Base-by-base conservation (phyloP, 2,888 invertebrate species). In the Drosophila paramelanica region DNA sequence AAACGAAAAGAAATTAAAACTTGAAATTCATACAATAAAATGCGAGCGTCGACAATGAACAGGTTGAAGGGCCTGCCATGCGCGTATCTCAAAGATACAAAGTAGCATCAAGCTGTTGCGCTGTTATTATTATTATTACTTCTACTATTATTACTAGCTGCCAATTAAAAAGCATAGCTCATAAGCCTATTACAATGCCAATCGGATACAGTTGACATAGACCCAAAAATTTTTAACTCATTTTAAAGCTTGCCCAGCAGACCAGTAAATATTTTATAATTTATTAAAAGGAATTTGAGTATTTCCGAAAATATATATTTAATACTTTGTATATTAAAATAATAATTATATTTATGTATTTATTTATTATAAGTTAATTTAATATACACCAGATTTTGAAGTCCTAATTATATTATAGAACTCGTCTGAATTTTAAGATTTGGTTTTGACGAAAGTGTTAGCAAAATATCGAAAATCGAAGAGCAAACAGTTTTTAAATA, bases 1-100 rank as follows among this genome's bases (percentile, higher is more conserved):
- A 73, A 70, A 68, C 59, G 61, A 80, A 79, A 83, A 84, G 83
- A 83, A 83, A 87, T 87, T 87, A 87, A 77, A 67, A 51, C 70
- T 78, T 53, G 77, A 77, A 55, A 65, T 59, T 67, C 59, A 50
- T 67, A 74, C 74, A 87, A 81, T 74, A 74, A 81, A 81, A 70
- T 64, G 70, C 62, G 68, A 67, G 56, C 50, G 41, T 33, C 25
- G 53, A 67, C 64, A 73, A 69, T 51, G 56, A 78, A 74, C 77
- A 78, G 78, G 77, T 77, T 77, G 70, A 71, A 71, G 77, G 74
- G 78, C 71, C 71, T 67, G 49, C 43, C 52, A 20, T 14, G 52
- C 39, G 51, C 47, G 58, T 31, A 57, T 42, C 45, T 60, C 23
- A 53, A n/a, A 67, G 51, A 42, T 27, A 58, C 25, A 56, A 55